A percentile compares a stretch with the other conserved stretches of the same genome.
These are phyloP conservation scores for Gallinago undulata DNA, from an alignment of 2,113 vertebrate species.

Conservation along the genomic window DNA sequence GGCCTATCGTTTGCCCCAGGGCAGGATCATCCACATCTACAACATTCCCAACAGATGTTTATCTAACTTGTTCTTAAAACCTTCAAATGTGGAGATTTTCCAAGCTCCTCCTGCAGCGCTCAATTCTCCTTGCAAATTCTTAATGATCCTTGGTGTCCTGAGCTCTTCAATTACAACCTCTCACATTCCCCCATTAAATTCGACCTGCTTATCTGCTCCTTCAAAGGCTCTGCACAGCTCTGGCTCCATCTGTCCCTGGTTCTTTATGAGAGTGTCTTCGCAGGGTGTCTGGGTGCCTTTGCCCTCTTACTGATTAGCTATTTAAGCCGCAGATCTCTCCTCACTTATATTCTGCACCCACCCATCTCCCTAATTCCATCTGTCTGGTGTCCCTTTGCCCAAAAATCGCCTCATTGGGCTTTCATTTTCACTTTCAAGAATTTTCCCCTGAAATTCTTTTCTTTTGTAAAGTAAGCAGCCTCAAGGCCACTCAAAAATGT, in stretches of 20 bases:
- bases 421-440: constrained; percentile 40
- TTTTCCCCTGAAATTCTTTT: not conserved
- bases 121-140: constrained; percentile 52
- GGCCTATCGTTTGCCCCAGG: constrained; percentile 21
- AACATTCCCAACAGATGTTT: constrained; percentile 58
- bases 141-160: constrained; percentile 56
- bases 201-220: constrained; percentile 62
- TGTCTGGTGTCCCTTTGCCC: constrained; percentile 36
- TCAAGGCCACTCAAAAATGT: not conserved
- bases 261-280: constrained; percentile 55
- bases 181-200: constrained; percentile 61
- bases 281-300: constrained; percentile 61
- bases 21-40: constrained; percentile 52
- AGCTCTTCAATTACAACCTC: constrained; percentile 64
- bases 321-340: constrained; percentile 43
- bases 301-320: constrained; percentile 57
- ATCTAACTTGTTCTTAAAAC: constrained; percentile 41
- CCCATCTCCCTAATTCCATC: constrained; percentile 52
- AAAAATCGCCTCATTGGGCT: not conserved
- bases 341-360: constrained; percentile 16
- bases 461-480: not conserved
- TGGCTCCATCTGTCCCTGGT: constrained; percentile 60
- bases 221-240: constrained; percentile 58
- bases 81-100: constrained; percentile 16
- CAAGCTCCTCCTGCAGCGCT: constrained; percentile 4